A percentile compares a stretch with the other conserved stretches of the same genome.
Evolutionary conservation across 2,888 invertebrate genomes (phyloP).

Genomic region (Chironomus riparius): DNA sequence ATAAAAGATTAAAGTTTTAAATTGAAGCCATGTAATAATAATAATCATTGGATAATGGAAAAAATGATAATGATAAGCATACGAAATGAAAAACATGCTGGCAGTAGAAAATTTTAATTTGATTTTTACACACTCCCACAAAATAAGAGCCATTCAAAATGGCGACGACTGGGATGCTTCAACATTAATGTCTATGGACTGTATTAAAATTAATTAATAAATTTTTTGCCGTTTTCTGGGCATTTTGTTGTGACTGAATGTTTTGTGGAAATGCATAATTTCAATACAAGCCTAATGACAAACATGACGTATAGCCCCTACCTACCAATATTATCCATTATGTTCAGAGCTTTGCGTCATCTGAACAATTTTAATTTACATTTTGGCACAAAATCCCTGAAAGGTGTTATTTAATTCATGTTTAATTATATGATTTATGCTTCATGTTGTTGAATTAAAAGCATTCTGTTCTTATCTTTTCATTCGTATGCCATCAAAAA

Average conservation of each 20-base stretch:
- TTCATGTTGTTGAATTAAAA: neutral
- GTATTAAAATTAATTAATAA: neutral
- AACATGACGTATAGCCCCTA: neutral
- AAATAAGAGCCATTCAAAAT: conserved; percentile 18
- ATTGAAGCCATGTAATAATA: conserved; percentile 1
- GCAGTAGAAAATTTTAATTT: conserved; percentile 17
- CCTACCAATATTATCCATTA: conserved; percentile 17
- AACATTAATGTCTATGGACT: neutral
- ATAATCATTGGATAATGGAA: conserved; percentile 8
- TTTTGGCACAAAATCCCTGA: conserved; percentile 11
- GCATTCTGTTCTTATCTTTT: neutral
- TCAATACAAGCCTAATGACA: neutral
- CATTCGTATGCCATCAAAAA: conserved; percentile 15
- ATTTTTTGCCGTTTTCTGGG: neutral
- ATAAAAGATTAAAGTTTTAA: conserved; percentile 3
- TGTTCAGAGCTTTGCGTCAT: conserved; percentile 23
- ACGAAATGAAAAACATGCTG: conserved; percentile 20
- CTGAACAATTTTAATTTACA: conserved; percentile 20
- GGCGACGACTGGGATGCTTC: conserved; percentile 20
- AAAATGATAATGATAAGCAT: neutral
- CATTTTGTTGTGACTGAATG: neutral
- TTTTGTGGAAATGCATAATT: neutral
- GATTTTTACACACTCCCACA: conserved; percentile 26
- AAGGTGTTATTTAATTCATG: neutral
- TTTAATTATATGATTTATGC: neutral